Evolutionary conservation across 2,113 vertebrate species (phyloP), one percentile per base, ranked within the genome.

Genomic region (Corythornis madagascariensis): DNA sequence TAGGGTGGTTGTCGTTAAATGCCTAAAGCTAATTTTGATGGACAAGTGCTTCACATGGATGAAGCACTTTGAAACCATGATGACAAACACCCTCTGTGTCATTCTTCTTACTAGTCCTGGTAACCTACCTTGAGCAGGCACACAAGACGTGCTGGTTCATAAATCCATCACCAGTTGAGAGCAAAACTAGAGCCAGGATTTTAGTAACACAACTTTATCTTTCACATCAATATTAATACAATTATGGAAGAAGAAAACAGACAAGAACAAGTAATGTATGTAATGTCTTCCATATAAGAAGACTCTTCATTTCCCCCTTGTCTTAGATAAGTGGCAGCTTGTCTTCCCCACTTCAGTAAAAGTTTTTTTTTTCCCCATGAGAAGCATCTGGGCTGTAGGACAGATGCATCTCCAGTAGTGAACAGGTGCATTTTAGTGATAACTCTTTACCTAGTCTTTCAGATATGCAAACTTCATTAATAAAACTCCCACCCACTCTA

Each of bases 311-410:
- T 66, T 61, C 65, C 8, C 25, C 25, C 59, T 28, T 56, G 11
- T 24, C 42, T 76, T 50, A 35, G 33, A 33, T 24, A 8, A 74
- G 43, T 19, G 15, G 15, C 11, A 74, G 13, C 29, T 48, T 79
- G 28, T n/a, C 56, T 56, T 56, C 17, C 16, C 28, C 48, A 56
- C 48, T 57, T 69, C 53, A 75, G 35, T 45, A 45, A 35, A 83
- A 19, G 52, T 7, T 63, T 67, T 15, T 3, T 3, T 66, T 14
- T 3, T 3, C 11, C 13, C 42, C 1, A 0, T 12, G 55, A 85
- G 22, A 47, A 82, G 7, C 31, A 72, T 8, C 14, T 61, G 42
- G 28, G 11, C 28, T 52, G 47, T 31, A 65, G 33, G 50, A 84
- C 66, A 59, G 45, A 3, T 47, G 18, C 35, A 13, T 6, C 17